These are phyloP conservation scores for Volucella inanis DNA, from an alignment of 2,888 invertebrate species.

Conservation along the genomic window DNA sequence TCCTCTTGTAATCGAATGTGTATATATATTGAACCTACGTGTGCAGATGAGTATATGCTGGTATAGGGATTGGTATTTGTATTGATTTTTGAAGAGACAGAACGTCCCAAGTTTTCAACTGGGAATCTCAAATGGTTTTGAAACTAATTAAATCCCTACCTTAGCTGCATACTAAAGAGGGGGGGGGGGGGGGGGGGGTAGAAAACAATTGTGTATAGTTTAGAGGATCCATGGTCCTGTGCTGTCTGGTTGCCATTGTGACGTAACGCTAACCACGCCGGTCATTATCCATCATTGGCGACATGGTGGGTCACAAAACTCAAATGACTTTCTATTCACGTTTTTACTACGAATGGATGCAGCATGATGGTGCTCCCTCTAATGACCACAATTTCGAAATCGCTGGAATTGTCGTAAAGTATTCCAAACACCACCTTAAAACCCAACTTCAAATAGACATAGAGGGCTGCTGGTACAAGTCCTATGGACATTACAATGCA, in stretches of 20 bases:
- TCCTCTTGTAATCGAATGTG: not conserved
- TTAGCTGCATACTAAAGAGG: constrained; percentile 50
- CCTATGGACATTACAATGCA: constrained; percentile 11
- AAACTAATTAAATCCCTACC: constrained; percentile 55
- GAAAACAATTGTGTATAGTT: constrained; percentile 45
- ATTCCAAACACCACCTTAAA: constrained; percentile 2
- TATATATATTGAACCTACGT: not conserved
- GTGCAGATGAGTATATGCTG: too few species aligned
- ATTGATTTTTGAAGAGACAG: constrained; percentile 8
- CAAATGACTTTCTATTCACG: constrained; percentile 13
- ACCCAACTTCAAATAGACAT: not conserved
- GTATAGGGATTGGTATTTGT: not conserved
- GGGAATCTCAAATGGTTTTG: constrained; percentile 25
- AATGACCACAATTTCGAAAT: constrained; percentile 36
- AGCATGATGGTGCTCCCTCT: constrained; percentile 28
- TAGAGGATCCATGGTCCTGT: constrained; percentile 27
- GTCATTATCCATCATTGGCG: constrained; percentile 56
- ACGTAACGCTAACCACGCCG: constrained; percentile 50
- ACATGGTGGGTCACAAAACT: constrained; percentile 14
- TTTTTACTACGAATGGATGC: not conserved
- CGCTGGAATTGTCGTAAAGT: not conserved
- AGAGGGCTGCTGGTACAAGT: not conserved
- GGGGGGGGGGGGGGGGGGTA: too few species aligned
- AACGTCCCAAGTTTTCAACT: constrained; percentile 15
- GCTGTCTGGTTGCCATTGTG: constrained; percentile 53